Evolutionary conservation across 2,888 invertebrate genomes (phyloP).

Genomic region (Leucania comma): DNA sequence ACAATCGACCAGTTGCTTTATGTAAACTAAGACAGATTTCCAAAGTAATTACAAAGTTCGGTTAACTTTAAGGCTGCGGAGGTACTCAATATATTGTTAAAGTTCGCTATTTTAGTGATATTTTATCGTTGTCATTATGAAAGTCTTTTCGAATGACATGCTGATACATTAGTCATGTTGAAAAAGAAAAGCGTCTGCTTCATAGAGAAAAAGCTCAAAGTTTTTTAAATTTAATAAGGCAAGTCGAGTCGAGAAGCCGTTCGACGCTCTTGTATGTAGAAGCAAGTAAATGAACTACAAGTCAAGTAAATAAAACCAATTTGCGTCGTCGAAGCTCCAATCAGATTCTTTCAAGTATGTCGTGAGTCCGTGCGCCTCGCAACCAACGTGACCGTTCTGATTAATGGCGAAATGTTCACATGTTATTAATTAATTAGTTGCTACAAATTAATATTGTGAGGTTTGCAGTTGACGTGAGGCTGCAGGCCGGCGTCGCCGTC

Average conservation of each 20-base stretch:
- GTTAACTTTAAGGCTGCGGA: constrained; percentile 25
- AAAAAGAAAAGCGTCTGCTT: constrained; percentile 24
- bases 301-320: constrained; percentile 68
- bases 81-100: constrained; percentile 45
- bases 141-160: constrained; percentile 23
- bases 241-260: constrained; percentile 52
- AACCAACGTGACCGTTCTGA: constrained; percentile 77
- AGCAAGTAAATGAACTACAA: constrained; percentile 64
- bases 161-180: constrained; percentile 37
- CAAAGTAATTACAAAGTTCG: constrained; percentile 50
- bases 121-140: constrained; percentile 34
- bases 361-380: constrained; percentile 48
- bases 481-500: constrained; percentile 67
- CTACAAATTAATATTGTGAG: constrained; percentile 85
- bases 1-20: constrained; percentile 34
- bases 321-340: constrained; percentile 60
- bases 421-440: constrained; percentile 86
- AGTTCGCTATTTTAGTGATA: constrained; percentile 34
- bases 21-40: constrained; percentile 43
- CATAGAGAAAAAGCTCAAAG: constrained; percentile 32
- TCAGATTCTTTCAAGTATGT: constrained; percentile 58
- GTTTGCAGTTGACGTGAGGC: constrained; percentile 84
- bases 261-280: constrained; percentile 51
- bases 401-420: constrained; percentile 82
- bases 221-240: constrained; percentile 57